A percentile compares a stretch with the other conserved stretches of the same genome.
Conservation (phyloP, 2,888 invertebrate genomes). For the Platycnemis pennipes region DNA sequence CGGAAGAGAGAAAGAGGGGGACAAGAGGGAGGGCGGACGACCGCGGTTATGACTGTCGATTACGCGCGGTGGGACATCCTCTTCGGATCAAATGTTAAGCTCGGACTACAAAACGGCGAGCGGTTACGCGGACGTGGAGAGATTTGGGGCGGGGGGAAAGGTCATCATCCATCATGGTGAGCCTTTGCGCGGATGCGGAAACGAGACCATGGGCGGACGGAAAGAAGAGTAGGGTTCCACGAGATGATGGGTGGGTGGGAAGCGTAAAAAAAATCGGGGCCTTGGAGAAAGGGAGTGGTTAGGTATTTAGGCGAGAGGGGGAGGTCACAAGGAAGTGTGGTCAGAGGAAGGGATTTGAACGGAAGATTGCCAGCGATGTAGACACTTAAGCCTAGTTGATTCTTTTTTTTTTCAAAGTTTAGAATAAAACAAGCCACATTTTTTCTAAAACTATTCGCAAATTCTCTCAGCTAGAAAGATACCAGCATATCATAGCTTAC, state of each 20-base stretch:
- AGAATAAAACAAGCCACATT: too few species aligned
- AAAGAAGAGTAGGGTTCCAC: conserved; percentile 7
- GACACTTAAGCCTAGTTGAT: too few species aligned
- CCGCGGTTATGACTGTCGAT: conserved; percentile 66
- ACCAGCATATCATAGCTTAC: too few species aligned
- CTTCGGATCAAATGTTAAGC: conserved; percentile 62
- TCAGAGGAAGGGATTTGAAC: too few species aligned
- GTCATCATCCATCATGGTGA: background rate
- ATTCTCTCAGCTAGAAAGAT: too few species aligned
- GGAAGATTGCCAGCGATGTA: too few species aligned
- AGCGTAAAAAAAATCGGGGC: background rate
- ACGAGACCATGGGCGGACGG: conserved; percentile 45
- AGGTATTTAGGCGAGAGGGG: background rate
- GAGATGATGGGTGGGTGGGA: background rate
- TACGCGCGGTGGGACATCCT: conserved; percentile 54
- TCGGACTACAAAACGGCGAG: conserved; percentile 52
- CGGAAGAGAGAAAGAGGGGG: background rate
- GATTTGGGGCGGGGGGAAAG: background rate
- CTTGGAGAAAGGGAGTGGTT: background rate
- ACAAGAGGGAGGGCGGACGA: background rate
- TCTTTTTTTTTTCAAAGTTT: too few species aligned
- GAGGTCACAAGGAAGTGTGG: background rate
- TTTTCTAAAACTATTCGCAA: too few species aligned
- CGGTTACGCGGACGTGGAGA: conserved; percentile 40
- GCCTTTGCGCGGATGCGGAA: conserved; percentile 49